Conservation (phyloP, 1,140 invertebrate genomes). For the Tetraneura akinire region DNA sequence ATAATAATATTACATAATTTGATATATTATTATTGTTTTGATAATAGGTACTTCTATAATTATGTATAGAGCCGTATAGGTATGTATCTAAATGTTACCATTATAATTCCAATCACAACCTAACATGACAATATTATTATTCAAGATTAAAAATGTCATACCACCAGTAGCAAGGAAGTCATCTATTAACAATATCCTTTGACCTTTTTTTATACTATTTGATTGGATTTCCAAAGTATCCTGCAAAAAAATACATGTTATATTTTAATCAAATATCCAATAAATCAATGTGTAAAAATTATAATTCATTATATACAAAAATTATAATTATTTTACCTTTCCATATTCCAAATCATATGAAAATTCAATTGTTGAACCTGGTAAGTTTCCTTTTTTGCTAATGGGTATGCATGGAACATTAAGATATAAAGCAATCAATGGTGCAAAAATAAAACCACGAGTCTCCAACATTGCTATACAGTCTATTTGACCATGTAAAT, state of each 20-base stretch:
- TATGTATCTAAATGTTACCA: neutral
- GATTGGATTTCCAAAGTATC: slow-evolving; percentile 85
- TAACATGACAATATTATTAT: neutral
- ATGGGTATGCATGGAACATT: slow-evolving; percentile 86
- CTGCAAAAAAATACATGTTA: slow-evolving; percentile 62
- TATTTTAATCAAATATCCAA: slow-evolving; percentile 5
- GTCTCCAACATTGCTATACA: slow-evolving; percentile 87
- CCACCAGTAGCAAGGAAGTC: slow-evolving; percentile 94
- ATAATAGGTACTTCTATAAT: neutral
- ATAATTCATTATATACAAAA: neutral
- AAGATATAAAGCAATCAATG: slow-evolving; percentile 78
- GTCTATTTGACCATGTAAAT: slow-evolving; percentile 68
- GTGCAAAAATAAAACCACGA: slow-evolving; percentile 90
- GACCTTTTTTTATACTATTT: slow-evolving; percentile 67
- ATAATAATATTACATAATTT: neutral
- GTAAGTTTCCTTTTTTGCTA: slow-evolving; percentile 92
- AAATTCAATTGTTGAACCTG: slow-evolving; percentile 74
- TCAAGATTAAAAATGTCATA: slow-evolving; percentile 56
- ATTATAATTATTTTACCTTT: slow-evolving; percentile 69
- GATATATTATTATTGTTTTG: neutral
- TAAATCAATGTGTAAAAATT: neutral
- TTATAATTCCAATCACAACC: neutral
- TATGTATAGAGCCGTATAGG: neutral
- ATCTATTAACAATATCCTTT: slow-evolving; percentile 83
- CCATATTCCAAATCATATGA: slow-evolving; percentile 89